Evolutionary conservation across 2,113 vertebrate genomes (phyloP), one percentile per base, ranked within the genome.

Genomic region (Syrrhaptes paradoxus): DNA sequence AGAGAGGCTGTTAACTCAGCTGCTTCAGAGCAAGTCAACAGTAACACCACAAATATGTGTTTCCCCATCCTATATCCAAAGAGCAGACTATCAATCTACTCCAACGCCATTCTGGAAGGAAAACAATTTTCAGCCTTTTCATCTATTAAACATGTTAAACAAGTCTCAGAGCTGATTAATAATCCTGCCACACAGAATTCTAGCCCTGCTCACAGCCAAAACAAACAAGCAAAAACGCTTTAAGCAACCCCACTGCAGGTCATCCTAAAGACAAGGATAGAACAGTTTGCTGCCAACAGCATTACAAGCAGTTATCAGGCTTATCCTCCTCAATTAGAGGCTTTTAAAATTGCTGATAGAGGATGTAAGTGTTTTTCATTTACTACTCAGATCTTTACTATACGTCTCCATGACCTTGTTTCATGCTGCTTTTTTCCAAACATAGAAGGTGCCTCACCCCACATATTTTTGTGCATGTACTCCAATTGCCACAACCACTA

Each of bases 111-210:
- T 93, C n/a, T 61, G 62, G 49, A 94, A 83, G 28, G 20, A 93
- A 93, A 94, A 52, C 10, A 71, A 15, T 5, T 66, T 85, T 93
- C 73, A 76, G 54, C 22, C 25, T 46, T 83, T 93, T 80, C 71
- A 92, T 85, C 51, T 83, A 54, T 66, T 83, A 85, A 91, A 89
- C 18, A 95, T 26, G 34, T 75, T 89, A 43, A 91, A 91, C 54
- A 79, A 94, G 49, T 76, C 90, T 93, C 71, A 54, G 67, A 91
- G 58, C n/a, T 93, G 75, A 91, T 94, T 90, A 96, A 94, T 73
- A 85, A 90, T 85, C 79, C 62, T 76, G 52, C 62, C 67, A 83
- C 71, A 83, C 31, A 85, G 82, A 88, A 77, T 76, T 57, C 72
- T 62, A 83, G 28, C 55, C 74, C 48, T 83, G 36, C 51, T 93